Evolutionary conservation across 1,140 invertebrate species (phyloP).

Genomic region (Drosophila nigromelanica): DNA sequence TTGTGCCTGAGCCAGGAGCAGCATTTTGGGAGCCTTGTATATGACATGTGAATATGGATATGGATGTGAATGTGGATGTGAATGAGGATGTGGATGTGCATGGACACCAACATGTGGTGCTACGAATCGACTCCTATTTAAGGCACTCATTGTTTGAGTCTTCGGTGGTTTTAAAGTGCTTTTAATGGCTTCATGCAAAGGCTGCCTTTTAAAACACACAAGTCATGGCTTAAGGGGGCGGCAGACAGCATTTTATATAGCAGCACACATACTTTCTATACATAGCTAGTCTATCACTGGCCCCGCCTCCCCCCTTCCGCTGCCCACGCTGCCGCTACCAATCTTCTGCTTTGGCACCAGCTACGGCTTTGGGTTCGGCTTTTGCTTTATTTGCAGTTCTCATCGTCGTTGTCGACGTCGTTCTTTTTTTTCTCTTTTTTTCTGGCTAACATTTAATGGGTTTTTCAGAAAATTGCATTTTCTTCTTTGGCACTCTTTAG

Average conservation of each 20-base stretch:
- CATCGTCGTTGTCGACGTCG: constrained; percentile 29
- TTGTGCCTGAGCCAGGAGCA: constrained; percentile 38
- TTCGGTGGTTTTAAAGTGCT: constrained; percentile 70
- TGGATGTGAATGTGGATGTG: background rate
- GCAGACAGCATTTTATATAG: constrained; percentile 7
- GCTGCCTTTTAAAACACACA: constrained; percentile 38
- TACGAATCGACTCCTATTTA: constrained; percentile 43
- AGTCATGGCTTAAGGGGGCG: constrained; percentile 45
- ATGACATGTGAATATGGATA: constrained; percentile 50
- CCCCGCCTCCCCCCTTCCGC: constrained; percentile 21
- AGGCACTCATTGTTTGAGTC: constrained; percentile 47
- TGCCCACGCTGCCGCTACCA: constrained; percentile 17
- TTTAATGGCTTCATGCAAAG: constrained; percentile 71
- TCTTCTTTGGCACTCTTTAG: constrained; percentile 81
- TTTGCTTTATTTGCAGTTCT: constrained; percentile 72
- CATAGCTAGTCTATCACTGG: constrained; percentile 48
- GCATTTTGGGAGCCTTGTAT: constrained; percentile 46
- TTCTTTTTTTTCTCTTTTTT: constrained; percentile 48
- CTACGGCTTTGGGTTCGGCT: constrained; percentile 23
- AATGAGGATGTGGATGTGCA: background rate
- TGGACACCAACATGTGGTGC: constrained; percentile 19
- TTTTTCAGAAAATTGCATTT: constrained; percentile 84
- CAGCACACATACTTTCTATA: constrained; percentile 43
- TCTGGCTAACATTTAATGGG: constrained; percentile 81
- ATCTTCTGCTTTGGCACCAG: constrained; percentile 52